Percentiles rank a stretch among this genome's conserved stretches.
Conservation (phyloP, 2,888 invertebrate genomes). For the Isoperla grammatica region DNA sequence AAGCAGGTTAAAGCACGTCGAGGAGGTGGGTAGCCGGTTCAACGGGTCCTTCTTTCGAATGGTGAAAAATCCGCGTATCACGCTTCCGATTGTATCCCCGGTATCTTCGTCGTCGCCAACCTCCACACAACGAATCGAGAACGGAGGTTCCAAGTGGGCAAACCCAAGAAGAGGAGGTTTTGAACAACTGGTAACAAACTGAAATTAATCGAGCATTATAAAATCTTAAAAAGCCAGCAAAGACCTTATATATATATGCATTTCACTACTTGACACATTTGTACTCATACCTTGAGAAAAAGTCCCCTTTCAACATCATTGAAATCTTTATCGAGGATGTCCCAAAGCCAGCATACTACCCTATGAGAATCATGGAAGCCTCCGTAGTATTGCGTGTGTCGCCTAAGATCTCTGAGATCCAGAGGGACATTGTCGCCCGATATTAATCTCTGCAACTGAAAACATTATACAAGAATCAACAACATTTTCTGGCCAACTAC, state of each 20-base stretch:
- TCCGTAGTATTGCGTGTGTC: conserved; percentile 97
- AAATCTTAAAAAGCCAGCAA: too few relatives aligned
- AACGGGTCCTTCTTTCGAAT: conserved; percentile 92
- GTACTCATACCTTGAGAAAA: conserved; percentile 74
- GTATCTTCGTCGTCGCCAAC: conserved; percentile 97
- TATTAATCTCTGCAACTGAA: conserved; percentile 82
- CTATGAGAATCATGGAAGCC: conserved; percentile 98
- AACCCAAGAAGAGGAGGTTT: conserved; percentile 96
- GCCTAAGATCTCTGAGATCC: conserved; percentile 79
- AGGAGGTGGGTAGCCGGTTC: conserved; percentile 95
- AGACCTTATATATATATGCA: not conserved
- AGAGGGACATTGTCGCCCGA: conserved; percentile 94
- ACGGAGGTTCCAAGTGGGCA: conserved; percentile 93
- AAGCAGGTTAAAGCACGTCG: conserved; percentile 97
- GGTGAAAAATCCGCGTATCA: conserved; percentile 96
- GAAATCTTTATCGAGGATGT: conserved; percentile 94
- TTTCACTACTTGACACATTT: not conserved
- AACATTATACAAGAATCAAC: conserved; percentile 22
- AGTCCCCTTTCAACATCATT: conserved; percentile 83
- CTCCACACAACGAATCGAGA: conserved; percentile 98
- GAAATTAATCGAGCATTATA: conserved; percentile 32
- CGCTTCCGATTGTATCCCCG: conserved; percentile 84
- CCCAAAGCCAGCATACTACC: conserved; percentile 98
- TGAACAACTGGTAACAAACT: conserved; percentile 93
- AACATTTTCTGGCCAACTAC: not conserved